A percentile compares a stretch with the other conserved stretches of the same genome.
These are phyloP conservation scores for Pasiphila rectangulata DNA, from an alignment of 2,888 invertebrate species.

Conservation along the genomic window DNA sequence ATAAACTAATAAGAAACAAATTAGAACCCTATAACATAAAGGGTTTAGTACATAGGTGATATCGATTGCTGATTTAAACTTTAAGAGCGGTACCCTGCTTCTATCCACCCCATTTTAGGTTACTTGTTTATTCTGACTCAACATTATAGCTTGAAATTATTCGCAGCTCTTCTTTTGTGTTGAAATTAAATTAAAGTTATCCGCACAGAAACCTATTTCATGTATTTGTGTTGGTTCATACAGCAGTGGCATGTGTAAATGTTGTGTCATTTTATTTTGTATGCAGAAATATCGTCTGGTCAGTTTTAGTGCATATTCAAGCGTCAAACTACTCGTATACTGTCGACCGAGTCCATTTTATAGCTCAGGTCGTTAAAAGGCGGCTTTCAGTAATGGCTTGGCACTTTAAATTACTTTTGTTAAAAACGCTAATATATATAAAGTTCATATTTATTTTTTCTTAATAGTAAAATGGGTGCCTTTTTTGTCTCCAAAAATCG, in stretches of 20 bases:
- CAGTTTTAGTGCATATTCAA: slow-evolving; percentile 21
- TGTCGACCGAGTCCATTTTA: slow-evolving; percentile 20
- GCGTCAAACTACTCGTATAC: slow-evolving; percentile 14
- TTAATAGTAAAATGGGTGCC: no score
- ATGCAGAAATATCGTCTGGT: slow-evolving; percentile 16
- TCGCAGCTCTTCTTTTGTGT: slow-evolving; percentile 1
- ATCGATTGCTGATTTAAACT: slow-evolving; percentile 52
- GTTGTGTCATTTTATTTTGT: slow-evolving; percentile 20
- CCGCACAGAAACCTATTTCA: slow-evolving; percentile 3
- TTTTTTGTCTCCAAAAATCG: no score
- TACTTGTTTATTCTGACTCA: slow-evolving; percentile 37
- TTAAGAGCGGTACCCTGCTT: slow-evolving; percentile 50
- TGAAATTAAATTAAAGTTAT: slow-evolving; percentile 2
- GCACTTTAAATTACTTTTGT: background rate
- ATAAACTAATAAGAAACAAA: no score
- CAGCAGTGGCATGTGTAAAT: slow-evolving; percentile 8
- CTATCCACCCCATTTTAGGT: slow-evolving; percentile 50
- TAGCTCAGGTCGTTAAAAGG: slow-evolving; percentile 19
- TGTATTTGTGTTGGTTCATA: slow-evolving; percentile 13
- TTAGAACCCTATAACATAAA: slow-evolving; percentile 46
- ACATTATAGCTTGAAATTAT: slow-evolving; percentile 9
- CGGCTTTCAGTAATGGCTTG: slow-evolving; percentile 13
- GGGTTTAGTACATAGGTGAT: slow-evolving; percentile 41
- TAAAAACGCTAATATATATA: no score
- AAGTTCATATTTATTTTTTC: background rate